Evolutionary conservation across 2,797 vertebrate species (phyloP).

Genomic region (Apogon hyalosoma): DNA sequence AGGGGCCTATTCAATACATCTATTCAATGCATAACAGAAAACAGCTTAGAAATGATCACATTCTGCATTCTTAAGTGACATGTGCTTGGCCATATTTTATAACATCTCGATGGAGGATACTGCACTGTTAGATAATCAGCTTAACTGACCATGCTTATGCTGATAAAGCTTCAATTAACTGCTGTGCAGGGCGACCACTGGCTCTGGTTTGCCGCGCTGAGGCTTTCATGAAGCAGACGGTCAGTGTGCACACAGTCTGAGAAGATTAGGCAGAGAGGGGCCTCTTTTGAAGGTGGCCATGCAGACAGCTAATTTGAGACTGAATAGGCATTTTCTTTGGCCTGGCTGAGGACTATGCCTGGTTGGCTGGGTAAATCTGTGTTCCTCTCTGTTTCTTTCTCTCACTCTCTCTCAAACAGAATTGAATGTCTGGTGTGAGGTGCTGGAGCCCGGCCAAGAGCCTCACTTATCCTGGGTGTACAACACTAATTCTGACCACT

Average conservation of each 20-base stretch:
- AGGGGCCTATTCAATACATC: not conserved
- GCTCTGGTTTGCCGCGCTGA: slow-evolving; percentile 40
- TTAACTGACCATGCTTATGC: slow-evolving; percentile 59
- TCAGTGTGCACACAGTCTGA: slow-evolving; percentile 63
- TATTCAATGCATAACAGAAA: not conserved
- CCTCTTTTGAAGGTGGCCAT: slow-evolving; percentile 66
- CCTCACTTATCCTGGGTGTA: slow-evolving; percentile 42
- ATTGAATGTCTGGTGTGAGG: slow-evolving; percentile 55
- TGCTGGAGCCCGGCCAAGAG: slow-evolving; percentile 60
- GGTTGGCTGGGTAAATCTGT: slow-evolving; percentile 54
- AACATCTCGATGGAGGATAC: slow-evolving; percentile 27
- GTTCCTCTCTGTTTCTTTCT: slow-evolving; percentile 40
- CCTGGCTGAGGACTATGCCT: slow-evolving; percentile 41
- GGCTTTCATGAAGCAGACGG: slow-evolving; percentile 53
- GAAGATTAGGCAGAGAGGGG: slow-evolving; percentile 68
- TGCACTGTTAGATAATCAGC: slow-evolving; percentile 61
- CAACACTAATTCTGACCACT: slow-evolving; percentile 58
- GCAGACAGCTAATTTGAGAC: slow-evolving; percentile 72
- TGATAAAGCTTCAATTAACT: slow-evolving; percentile 72
- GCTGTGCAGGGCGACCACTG: slow-evolving; percentile 39
- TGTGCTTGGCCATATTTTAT: slow-evolving; percentile 11
- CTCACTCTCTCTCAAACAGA: slow-evolving; percentile 43
- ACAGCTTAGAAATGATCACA: slow-evolving; percentile 5
- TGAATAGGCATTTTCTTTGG: slow-evolving; percentile 75
- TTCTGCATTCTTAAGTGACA: slow-evolving; percentile 2